These are phyloP conservation scores for Guaruba guarouba DNA, from an alignment of 2,113 vertebrate species.

Conservation along the genomic window DNA sequence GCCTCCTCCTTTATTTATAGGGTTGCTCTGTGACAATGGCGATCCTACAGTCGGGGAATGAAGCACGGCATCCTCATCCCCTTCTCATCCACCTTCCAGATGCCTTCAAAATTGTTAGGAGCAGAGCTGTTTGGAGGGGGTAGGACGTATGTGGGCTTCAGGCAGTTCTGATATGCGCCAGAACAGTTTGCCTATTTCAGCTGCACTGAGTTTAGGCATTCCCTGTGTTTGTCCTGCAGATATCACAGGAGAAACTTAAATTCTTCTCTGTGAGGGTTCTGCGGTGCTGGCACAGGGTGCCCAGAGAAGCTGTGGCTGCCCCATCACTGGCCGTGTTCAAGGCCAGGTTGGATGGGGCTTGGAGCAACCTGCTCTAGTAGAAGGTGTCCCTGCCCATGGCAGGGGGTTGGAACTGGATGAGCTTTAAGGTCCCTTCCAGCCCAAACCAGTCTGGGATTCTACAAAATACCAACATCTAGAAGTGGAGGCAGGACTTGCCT, in stretches of 20 bases:
- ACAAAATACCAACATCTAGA: neutral
- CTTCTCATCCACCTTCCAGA: neutral
- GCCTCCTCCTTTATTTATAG: neutral
- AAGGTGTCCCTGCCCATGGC: neutral
- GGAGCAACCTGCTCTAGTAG: neutral
- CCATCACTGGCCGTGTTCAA: neutral
- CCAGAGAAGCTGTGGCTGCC: neutral
- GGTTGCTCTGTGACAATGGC: neutral
- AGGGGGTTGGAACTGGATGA: neutral
- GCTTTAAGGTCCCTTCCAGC: neutral
- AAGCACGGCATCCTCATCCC: neutral
- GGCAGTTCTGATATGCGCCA: neutral
- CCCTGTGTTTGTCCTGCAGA: neutral
- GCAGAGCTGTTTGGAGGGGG: neutral
- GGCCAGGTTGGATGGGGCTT: neutral
- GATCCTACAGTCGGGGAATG: neutral
- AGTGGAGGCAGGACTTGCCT: neutral
- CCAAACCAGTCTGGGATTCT: neutral
- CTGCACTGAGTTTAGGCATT: fast-evolving
- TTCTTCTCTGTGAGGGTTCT: neutral
- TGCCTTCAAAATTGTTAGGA: neutral
- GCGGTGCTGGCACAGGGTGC: neutral
- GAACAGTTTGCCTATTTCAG: neutral
- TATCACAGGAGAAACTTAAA: neutral
- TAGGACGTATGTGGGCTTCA: neutral